Evolutionary conservation across 2,888 invertebrate genomes (phyloP).

Genomic region (Chaitophorus viminalis): DNA sequence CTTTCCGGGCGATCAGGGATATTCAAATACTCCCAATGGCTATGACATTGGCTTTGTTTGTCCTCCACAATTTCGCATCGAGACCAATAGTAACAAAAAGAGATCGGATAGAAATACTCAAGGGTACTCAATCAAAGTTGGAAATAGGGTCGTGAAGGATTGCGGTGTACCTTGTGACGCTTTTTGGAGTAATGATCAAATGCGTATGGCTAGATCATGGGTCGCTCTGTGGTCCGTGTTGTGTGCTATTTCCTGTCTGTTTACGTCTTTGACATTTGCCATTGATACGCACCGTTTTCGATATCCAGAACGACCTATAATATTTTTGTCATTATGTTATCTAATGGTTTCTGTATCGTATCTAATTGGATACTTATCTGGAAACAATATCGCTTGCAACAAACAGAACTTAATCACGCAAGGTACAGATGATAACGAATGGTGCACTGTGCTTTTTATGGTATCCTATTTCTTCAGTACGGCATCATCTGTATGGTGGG

Average conservation of each 20-base stretch:
- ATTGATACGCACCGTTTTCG: slow-evolving; percentile 95
- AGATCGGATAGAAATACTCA: slow-evolving; percentile 16
- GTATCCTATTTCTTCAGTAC: slow-evolving; percentile 94
- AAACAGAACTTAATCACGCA: slow-evolving; percentile 73
- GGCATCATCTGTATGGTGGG: slow-evolving; percentile 99
- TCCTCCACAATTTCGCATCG: slow-evolving; percentile 85
- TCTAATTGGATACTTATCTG: slow-evolving; percentile 84
- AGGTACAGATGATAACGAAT: slow-evolving; percentile 70
- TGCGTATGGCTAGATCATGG: slow-evolving; percentile 87
- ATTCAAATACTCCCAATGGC: slow-evolving; percentile 64
- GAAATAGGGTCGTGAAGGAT: slow-evolving; percentile 77
- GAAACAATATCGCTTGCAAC: slow-evolving; percentile 84
- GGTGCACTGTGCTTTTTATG: slow-evolving; percentile 95
- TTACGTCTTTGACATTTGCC: slow-evolving; percentile 91
- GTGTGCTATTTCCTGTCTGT: slow-evolving; percentile 90
- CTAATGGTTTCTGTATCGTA: slow-evolving; percentile 93
- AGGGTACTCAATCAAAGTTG: slow-evolving; percentile 86
- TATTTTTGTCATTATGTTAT: slow-evolving; percentile 95
- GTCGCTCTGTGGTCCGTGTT: slow-evolving; percentile 92
- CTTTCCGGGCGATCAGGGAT: background rate
- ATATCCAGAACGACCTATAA: slow-evolving; percentile 97
- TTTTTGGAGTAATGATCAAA: slow-evolving; percentile 85
- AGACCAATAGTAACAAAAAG: slow-evolving; percentile 70
- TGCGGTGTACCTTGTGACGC: slow-evolving; percentile 92
- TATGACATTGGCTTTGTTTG: slow-evolving; percentile 87